Conservation (phyloP, 1,140 invertebrate species). For the Tetragonula clypearis region DNA sequence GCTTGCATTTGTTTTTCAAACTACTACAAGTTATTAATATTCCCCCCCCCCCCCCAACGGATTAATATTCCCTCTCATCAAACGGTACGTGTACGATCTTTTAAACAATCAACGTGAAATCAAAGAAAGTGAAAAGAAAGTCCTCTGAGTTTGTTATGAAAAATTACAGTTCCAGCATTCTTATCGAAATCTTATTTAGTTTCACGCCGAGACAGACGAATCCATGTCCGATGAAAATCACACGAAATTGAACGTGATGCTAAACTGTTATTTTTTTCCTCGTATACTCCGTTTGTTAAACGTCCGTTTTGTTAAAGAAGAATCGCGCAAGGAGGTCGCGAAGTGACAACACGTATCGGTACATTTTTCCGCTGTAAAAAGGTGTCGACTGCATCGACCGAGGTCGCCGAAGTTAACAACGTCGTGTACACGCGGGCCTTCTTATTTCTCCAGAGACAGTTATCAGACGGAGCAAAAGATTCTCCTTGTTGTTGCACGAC, state of each 20-base stretch:
- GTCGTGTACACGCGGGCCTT: slow-evolving; percentile 40
- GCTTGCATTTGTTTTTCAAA: too few species aligned
- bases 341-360: slow-evolving; percentile 38
- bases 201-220: too few species aligned
- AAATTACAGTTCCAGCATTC: not conserved
- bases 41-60: rapidly evolving
- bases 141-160: too few species aligned
- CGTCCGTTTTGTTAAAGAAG: slow-evolving; percentile 36
- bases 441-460: slow-evolving; percentile 69
- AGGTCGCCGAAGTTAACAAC: slow-evolving; percentile 41
- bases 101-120: too few species aligned
- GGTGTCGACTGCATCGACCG: slow-evolving; percentile 33
- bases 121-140: not conserved
- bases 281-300: not conserved
- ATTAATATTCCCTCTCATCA: too few species aligned
- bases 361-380: slow-evolving; percentile 50
- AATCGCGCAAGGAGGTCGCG: slow-evolving; percentile 32
- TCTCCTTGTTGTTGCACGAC: slow-evolving; percentile 34
- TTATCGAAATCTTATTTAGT: too few species aligned
- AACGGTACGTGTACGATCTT: too few species aligned
- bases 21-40: too few species aligned
- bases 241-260: slow-evolving; percentile 3
- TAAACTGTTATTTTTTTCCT: not conserved
- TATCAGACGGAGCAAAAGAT: slow-evolving; percentile 17
- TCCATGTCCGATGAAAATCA: not conserved